A percentile compares a stretch with the other conserved stretches of the same genome.
These are phyloP conservation scores for Actinopyga echinites DNA, from an alignment of 53 echinoderm and acorn worm species.

Conservation along the genomic window DNA sequence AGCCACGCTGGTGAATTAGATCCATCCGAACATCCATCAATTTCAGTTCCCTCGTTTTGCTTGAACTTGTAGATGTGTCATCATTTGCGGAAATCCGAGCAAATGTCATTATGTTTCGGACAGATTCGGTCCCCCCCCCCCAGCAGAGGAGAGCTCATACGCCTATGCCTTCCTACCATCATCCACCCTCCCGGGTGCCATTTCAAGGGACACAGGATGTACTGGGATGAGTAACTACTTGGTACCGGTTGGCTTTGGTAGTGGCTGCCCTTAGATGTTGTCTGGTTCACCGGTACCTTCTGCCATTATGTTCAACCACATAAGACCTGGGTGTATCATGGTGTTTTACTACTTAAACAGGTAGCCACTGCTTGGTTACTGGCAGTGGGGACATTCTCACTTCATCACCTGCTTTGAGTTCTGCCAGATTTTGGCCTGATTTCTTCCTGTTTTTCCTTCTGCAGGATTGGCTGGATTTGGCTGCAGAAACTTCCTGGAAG, in stretches of 20 bases:
- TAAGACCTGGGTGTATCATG: constrained; percentile 67
- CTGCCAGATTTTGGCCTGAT: constrained; percentile 17
- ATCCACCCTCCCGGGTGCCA: constrained; percentile 22
- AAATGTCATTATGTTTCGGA: no score
- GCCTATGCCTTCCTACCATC: no score
- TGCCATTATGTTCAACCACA: constrained; percentile 58
- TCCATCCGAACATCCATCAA: no score
- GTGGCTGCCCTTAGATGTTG: constrained; percentile 53
- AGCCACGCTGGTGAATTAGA: no score
- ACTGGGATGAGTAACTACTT: not conserved
- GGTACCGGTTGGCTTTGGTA: constrained; percentile 43
- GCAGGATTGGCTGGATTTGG: constrained; percentile 16
- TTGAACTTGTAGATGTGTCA: no score
- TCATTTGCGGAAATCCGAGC: no score
- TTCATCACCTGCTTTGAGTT: constrained; percentile 26
- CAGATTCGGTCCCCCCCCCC: no score
- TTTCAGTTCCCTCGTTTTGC: no score
- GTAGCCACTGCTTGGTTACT: constrained; percentile 27
- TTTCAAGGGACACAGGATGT: not conserved
- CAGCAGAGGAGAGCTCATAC: no score
- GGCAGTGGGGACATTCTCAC: constrained; percentile 37
- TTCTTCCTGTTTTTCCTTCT: constrained; percentile 33
- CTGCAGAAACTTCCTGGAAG: constrained; percentile 40
- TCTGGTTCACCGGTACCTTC: constrained; percentile 58
- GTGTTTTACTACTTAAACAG: constrained; percentile 53